A percentile compares a stretch with the other conserved stretches of the same genome.
Conservation (phyloP, 2,888 invertebrate species). For the Latrodectus elegans region DNA sequence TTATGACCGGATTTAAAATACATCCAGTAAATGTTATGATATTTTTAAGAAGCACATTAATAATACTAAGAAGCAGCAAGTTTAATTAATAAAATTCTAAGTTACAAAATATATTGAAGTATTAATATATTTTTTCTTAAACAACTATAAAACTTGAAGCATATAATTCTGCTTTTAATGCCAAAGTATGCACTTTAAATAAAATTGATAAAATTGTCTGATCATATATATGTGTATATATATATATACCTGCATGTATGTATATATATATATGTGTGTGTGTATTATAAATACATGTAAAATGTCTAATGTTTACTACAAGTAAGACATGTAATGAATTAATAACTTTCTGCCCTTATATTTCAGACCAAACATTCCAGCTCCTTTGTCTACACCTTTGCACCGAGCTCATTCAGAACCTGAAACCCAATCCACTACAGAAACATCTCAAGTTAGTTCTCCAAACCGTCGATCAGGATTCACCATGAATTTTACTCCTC, state of each 20-base stretch:
- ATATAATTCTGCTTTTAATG: no score
- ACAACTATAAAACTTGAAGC: no score
- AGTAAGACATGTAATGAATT: background rate
- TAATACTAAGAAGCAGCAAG: no score
- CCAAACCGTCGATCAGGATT: slow-evolving; percentile 70
- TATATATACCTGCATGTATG: background rate
- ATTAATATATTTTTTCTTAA: no score
- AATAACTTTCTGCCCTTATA: background rate
- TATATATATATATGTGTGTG: slow-evolving; percentile 3
- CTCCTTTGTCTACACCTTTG: slow-evolving; percentile 38
- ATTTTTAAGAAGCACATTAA: no score
- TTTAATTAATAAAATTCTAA: no score
- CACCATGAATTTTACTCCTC: slow-evolving; percentile 84
- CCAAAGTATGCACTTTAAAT: no score
- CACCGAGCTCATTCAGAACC: slow-evolving; percentile 59
- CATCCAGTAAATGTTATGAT: no score
- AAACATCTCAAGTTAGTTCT: slow-evolving; percentile 61
- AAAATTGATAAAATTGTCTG: no score
- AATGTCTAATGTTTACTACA: background rate
- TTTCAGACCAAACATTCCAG: slow-evolving; percentile 67
- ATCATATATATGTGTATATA: no score
- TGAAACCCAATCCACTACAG: slow-evolving; percentile 32
- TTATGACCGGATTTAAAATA: background rate
- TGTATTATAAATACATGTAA: background rate
- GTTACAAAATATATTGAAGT: no score